Evolutionary conservation across 2,113 vertebrate genomes (phyloP).

Genomic region (Chinchilla lanigera): DNA sequence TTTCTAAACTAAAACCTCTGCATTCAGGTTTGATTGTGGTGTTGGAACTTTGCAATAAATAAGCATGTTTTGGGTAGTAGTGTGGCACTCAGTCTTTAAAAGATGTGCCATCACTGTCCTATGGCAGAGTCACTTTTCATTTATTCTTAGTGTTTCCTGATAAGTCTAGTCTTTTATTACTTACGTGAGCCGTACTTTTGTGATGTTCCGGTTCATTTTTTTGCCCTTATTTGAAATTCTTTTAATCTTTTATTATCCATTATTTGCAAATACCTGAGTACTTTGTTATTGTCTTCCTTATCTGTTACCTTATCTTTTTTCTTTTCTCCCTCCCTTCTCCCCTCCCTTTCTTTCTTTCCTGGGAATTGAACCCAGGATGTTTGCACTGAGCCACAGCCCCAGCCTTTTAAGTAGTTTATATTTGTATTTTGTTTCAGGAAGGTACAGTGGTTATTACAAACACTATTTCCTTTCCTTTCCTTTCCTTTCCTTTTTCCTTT

Average conservation of each 20-base stretch:
- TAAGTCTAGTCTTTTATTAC: not conserved
- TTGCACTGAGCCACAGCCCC: not conserved
- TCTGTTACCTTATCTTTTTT: not conserved
- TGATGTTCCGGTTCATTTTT: conserved; percentile 11
- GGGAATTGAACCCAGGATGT: not conserved
- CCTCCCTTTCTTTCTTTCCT: not conserved
- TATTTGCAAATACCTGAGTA: not conserved
- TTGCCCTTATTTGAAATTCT: not conserved
- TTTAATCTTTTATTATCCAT: not conserved
- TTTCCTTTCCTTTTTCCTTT: too few species aligned
- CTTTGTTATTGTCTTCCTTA: not conserved
- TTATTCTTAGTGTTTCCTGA: not conserved
- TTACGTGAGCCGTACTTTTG: not conserved
- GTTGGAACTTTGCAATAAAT: not conserved
- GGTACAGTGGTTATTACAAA: not conserved
- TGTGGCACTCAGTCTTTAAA: not conserved
- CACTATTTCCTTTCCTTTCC: not conserved
- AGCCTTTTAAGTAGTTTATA: not conserved
- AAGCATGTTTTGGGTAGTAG: not conserved
- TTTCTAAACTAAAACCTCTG: not conserved
- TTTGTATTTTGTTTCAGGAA: conserved; percentile 6
- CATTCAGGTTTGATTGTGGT: not conserved
- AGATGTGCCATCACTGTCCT: not conserved
- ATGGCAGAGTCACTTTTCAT: not conserved
- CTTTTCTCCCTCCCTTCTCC: not conserved